A percentile compares a stretch with the other conserved stretches of the same genome.
Conservation (phyloP, 2,113 vertebrate species). For the Oryzias celebensis region DNA sequence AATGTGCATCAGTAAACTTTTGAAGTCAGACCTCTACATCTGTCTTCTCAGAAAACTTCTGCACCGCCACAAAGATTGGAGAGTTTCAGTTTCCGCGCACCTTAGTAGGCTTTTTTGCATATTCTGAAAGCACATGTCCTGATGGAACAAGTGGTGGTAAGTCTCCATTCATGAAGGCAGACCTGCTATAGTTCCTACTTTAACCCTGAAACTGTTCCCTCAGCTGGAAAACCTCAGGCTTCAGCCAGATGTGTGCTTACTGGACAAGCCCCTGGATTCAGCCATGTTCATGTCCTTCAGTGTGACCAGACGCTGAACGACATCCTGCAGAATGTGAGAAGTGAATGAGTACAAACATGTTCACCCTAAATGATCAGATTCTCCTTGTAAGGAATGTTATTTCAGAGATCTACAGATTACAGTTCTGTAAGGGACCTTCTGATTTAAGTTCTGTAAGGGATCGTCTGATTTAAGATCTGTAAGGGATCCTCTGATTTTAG, state of each 20-base stretch:
- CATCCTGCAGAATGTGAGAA: slow-evolving; percentile 35
- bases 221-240: slow-evolving; percentile 33
- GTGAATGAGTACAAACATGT: not conserved
- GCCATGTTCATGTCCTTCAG: not conserved
- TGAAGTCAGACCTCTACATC: not conserved
- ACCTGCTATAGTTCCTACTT: not conserved
- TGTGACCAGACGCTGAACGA: slow-evolving; percentile 43
- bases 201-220: not conserved
- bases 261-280: not conserved
- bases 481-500: not conserved
- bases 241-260: slow-evolving; percentile 16
- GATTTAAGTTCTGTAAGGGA: not conserved
- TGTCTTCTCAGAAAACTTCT: slow-evolving; percentile 31
- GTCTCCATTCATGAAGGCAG: not conserved
- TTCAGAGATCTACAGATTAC: too few species aligned
- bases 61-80: fast-evolving
- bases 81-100: not conserved
- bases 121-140: slow-evolving; percentile 11
- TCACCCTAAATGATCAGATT: too few species aligned
- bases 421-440: too few species aligned
- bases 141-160: slow-evolving; percentile 4
- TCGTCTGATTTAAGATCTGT: not conserved
- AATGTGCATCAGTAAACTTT: not conserved
- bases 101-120: slow-evolving; percentile 30
- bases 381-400: too few species aligned